Base-by-base conservation (phyloP, 1,140 invertebrate species). In the Drosophila kurseongensis region DNA sequence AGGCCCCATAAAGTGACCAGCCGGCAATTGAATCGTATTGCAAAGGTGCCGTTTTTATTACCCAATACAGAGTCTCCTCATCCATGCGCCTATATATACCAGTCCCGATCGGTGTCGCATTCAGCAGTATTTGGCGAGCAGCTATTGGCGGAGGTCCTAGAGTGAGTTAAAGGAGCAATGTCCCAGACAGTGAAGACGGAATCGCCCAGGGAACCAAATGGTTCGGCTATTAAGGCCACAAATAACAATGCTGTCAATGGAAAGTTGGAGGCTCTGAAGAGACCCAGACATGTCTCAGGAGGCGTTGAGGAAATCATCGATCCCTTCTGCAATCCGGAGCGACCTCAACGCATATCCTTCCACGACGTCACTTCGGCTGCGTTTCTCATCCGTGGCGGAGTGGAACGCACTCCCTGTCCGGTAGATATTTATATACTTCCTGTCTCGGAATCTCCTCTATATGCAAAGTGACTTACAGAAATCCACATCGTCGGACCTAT, bases 291-390 rank as follows among this genome's bases (percentile, higher is more conserved):
- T 56, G 65, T 81, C 0, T 85, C 75, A 5, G 76, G 76, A 0
- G 78, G 58, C 4, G 58, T 58, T 7, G 88, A 91, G 38, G 84
- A 91, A 41, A 71, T 82, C 38, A 2, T 91, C 0, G 91, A 92
- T 79, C 91, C 91, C 16, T 91, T 73, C 42, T 98, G 97, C 92
- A 94, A 97, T 83, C 96, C 96, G 32, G 94, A 95, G 0, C 94
- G 95, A 47, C 97, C 97, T 1, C 93, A 94, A 35, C 94, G 93
- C 67, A 95, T 98, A 16, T 94, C 94, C 5, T 98, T 98, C 92
- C 95, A 97, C 85, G 97, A 98, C 91, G 95, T 98, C 16, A 97
- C 97, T 13, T 97, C 96, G 7, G 98, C 98, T 0, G 96, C 97
- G 0, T 98, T 96, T 91, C 96, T 97, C 90, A 97, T 98, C 40